A percentile compares a stretch with the other conserved stretches of the same genome.
These are phyloP conservation scores for Hydropotes inermis DNA, from an alignment of 2,113 vertebrate species.

Conservation along the genomic window DNA sequence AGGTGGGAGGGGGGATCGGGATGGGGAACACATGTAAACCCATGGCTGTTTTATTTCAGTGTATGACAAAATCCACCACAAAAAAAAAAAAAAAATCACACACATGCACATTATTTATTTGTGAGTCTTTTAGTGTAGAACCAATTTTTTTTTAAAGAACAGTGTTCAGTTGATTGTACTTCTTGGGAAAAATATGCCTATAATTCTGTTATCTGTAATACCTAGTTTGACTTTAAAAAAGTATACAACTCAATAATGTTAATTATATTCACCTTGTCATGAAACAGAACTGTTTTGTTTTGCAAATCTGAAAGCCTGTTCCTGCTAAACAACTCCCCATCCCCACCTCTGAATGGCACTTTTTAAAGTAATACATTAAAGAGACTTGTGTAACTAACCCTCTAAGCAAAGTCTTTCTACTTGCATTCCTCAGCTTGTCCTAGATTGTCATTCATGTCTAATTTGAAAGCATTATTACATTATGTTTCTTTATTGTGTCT, in stretches of 20 bases:
- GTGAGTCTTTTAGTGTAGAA: neutral
- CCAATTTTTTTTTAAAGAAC: neutral
- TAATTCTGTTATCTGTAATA: neutral
- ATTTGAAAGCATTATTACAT: neutral
- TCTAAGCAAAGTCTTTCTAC: neutral
- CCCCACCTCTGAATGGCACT: neutral
- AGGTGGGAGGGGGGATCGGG: too few relatives aligned
- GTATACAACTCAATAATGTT: neutral
- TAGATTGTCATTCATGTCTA: neutral
- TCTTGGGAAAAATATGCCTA: neutral
- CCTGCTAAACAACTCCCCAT: neutral
- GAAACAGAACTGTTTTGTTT: neutral
- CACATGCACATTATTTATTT: neutral
- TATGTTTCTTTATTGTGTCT: neutral
- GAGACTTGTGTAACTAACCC: neutral
- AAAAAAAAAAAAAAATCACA: too few relatives aligned
- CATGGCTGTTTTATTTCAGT: too few relatives aligned
- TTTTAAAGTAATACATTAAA: neutral
- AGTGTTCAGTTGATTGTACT: neutral
- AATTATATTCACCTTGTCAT: neutral
- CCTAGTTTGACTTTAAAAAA: neutral
- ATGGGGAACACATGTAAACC: too few relatives aligned
- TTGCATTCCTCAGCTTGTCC: neutral
- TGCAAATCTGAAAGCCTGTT: neutral
- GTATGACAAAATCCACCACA: too few relatives aligned